Percentiles rank a stretch among this genome's conserved stretches.
These are phyloP conservation scores for Brachionus rotundiformis DNA, from an alignment of 1,140 invertebrate genomes.

Conservation along the genomic window DNA sequence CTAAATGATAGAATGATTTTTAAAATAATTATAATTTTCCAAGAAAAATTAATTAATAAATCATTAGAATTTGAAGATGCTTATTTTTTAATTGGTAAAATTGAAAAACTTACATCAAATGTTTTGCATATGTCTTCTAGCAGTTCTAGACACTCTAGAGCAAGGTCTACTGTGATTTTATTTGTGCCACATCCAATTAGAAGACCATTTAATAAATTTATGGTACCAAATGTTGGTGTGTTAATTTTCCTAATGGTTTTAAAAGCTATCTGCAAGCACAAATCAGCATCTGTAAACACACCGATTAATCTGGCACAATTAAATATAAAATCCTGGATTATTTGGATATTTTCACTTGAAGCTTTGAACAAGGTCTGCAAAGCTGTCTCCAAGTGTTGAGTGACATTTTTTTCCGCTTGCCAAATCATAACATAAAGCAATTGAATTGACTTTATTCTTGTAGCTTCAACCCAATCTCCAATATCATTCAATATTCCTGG, in stretches of 20 bases:
- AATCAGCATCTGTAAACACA: slow-evolving; percentile 33
- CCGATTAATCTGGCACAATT: slow-evolving; percentile 45
- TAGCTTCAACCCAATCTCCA: slow-evolving; percentile 72
- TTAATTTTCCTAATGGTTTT: slow-evolving; percentile 19
- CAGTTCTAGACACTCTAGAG: slow-evolving; percentile 1
- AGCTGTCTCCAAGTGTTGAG: slow-evolving; percentile 70
- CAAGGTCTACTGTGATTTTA: neutral
- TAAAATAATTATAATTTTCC: too few species aligned
- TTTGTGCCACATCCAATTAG: neutral
- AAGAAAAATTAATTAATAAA: too few species aligned
- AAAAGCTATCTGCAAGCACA: neutral
- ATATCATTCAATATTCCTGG: slow-evolving; percentile 71
- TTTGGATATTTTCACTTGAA: slow-evolving; percentile 68
- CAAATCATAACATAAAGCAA: slow-evolving; percentile 72
- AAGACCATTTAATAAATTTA: slow-evolving; percentile 31
- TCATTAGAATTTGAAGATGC: too few species aligned
- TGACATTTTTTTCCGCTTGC: slow-evolving; percentile 72
- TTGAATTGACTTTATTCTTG: slow-evolving; percentile 72
- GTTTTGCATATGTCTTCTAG: slow-evolving; percentile 13
- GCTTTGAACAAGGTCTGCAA: slow-evolving; percentile 66
- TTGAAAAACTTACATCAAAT: slow-evolving; percentile 24
- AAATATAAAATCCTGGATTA: slow-evolving; percentile 70
- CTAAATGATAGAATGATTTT: too few species aligned
- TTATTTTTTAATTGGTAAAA: neutral
- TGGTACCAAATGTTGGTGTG: neutral